Evolutionary conservation across 2,797 vertebrate genomes (phyloP).

Genomic region (Antrozous pallidus): DNA sequence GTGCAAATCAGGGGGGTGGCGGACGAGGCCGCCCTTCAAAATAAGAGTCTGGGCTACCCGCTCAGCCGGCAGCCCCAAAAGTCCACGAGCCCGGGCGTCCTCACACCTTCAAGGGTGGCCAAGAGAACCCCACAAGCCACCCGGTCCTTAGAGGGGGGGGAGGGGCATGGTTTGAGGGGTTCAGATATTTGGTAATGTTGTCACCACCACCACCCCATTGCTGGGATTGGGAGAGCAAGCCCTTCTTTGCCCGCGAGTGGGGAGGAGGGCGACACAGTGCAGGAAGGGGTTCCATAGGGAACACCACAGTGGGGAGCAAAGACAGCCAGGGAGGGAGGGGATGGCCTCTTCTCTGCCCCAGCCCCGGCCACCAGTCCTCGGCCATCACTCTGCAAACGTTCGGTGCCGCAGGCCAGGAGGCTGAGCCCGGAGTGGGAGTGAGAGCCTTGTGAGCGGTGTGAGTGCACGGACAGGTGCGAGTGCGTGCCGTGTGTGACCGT

Average conservation of each 20-base stretch:
- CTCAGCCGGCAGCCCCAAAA: not conserved
- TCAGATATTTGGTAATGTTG: not conserved
- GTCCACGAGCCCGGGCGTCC: not conserved
- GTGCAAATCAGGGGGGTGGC: conserved; percentile 71
- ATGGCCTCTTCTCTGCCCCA: too few species aligned
- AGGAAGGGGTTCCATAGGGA: not conserved
- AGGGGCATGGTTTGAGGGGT: not conserved
- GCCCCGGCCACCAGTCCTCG: not conserved
- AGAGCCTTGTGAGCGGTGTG: not conserved
- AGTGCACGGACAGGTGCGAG: not conserved
- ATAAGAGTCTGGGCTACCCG: conserved; percentile 69
- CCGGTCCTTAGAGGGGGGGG: not conserved
- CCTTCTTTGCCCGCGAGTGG: not conserved
- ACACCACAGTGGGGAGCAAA: not conserved
- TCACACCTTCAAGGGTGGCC: conserved; percentile 56
- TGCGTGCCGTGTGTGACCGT: not conserved
- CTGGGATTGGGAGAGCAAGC: not conserved
- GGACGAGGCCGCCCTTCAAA: conserved; percentile 66
- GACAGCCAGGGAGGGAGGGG: fast-evolving
- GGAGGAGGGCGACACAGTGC: too few species aligned
- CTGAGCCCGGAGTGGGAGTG: not conserved
- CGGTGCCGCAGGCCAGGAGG: not conserved
- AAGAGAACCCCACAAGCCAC: not conserved
- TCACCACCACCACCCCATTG: not conserved
- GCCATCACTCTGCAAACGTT: not conserved